Conservation (phyloP, 92 coral and sea anemone species). For the Porites cylindrica region DNA sequence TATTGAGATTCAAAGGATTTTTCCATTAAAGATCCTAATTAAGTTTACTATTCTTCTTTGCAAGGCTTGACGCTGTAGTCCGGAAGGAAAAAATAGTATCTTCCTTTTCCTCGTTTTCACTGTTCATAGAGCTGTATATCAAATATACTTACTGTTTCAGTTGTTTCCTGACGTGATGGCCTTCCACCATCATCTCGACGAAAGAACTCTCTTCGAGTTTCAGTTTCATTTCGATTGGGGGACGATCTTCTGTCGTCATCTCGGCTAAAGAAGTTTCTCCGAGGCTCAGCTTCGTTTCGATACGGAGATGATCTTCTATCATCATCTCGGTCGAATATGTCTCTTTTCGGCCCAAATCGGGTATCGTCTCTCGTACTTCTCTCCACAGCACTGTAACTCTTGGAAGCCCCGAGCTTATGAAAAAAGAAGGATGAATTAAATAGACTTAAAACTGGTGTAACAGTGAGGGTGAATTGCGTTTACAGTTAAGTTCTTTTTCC, state of each 20-base stretch:
- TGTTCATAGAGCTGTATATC: not conserved
- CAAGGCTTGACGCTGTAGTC: no score
- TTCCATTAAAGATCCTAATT: no score
- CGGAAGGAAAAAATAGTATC: no score
- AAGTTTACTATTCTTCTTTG: no score
- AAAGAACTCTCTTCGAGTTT: conserved; percentile 24
- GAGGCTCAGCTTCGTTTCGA: not conserved
- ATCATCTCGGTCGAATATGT: not conserved
- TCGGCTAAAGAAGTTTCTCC: not conserved
- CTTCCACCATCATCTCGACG: conserved; percentile 11
- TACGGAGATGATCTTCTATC: conserved; percentile 8
- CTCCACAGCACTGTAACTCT: conserved; percentile 10
- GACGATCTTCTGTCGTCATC: conserved; percentile 10
- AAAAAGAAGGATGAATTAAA: not conserved
- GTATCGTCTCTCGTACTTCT: conserved; percentile 9
- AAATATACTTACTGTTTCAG: conserved; percentile 37
- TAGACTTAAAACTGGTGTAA: no score
- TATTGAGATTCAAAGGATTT: no score
- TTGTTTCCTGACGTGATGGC: conserved; percentile 29
- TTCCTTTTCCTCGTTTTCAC: no score
- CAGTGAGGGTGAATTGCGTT: no score
- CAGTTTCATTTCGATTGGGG: conserved; percentile 17
- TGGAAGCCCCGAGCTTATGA: conserved; percentile 21
- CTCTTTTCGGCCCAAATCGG: conserved; percentile 29
- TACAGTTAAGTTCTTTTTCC: no score